Base-by-base conservation (phyloP, 2,113 vertebrate species). In the Daubentonia madagascariensis region DNA sequence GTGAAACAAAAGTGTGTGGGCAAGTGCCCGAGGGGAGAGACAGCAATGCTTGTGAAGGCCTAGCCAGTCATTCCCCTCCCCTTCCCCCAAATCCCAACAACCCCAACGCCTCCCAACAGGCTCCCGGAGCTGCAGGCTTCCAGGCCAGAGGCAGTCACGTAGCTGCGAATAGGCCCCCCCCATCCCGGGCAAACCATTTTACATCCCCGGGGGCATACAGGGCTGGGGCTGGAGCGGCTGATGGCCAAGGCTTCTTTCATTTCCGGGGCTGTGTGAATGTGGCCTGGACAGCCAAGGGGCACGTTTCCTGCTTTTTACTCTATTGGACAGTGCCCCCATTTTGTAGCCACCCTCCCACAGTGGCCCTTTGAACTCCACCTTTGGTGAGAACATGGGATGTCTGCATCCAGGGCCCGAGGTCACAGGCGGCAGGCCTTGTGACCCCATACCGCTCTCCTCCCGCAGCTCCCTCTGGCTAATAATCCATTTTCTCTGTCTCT, bases 361-460 rank as follows among this genome's bases (percentile, higher is more conserved):
- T 32, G 59, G 65, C 10, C 25, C 32, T n/a, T 13, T 37, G 25
- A 91, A 9, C 37, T 43, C 12, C 59, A 61, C 57, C 18, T 54
- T 9, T 18, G 13, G n/a, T 23, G 54, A 59, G 48, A 88, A 45
- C 3, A 7, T 4, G 12, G 59, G 16, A 13, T n/a, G 20, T 22
- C 23, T 40, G 23, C 8, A 9, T 14, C 20, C 18, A 23, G 52
- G 37, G 11, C 12, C 50, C 1, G 0, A 67, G 17, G 40, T 79
- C 65, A 32, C 52, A 1, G 0, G 8, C 32, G 3, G 32, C 32
- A 6, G 25, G 9, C 2, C 59, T 32, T 1, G 9, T 1, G 35
- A 14, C 57, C 22, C 7, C 0, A 1, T 3, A 2, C 13, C 5
- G 1, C 6, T 43, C n/a, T 61, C 25, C 65, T 22, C 70, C n/a